Percentiles rank a stretch among this genome's conserved stretches.
These are phyloP conservation scores for Phenganax marumi DNA, from an alignment of 92 coral and sea anemone species.

Conservation along the genomic window DNA sequence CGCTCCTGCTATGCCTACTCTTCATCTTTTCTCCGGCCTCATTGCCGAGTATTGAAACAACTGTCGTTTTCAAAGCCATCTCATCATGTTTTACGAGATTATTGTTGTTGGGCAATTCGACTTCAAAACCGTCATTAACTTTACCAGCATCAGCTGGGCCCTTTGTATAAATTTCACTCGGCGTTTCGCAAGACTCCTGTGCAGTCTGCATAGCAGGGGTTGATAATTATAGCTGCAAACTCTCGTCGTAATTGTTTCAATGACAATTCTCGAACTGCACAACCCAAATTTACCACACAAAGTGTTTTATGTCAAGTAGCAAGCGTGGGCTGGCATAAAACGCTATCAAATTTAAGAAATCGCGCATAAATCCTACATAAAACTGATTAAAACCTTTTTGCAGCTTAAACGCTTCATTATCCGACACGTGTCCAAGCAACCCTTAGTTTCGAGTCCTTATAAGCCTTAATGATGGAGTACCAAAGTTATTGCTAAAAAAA, in stretches of 20 bases:
- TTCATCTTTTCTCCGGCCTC: neutral
- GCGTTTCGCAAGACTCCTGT: neutral
- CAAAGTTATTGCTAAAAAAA: neutral
- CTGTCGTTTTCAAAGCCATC: slow-evolving; percentile 26
- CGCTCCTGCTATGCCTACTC: neutral
- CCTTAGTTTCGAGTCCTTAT: neutral
- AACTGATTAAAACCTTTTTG: neutral
- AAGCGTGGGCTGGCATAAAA: slow-evolving; percentile 1
- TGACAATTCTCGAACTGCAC: neutral
- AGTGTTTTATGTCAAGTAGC: neutral
- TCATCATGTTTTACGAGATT: neutral
- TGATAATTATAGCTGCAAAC: neutral
- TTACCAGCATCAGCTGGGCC: neutral
- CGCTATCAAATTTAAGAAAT: neutral
- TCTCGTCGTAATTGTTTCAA: neutral
- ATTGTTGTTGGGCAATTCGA: neutral
- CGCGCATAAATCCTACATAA: neutral
- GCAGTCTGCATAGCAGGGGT: slow-evolving; percentile 18
- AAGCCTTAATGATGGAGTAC: neutral
- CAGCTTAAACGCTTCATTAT: neutral
- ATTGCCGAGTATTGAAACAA: neutral
- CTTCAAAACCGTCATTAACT: slow-evolving; percentile 1
- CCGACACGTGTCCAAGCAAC: neutral
- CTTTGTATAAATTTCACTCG: neutral
- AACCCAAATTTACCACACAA: neutral